Base-by-base conservation (phyloP, 2,797 vertebrate species). In the Lutjanus campechanus region DNA sequence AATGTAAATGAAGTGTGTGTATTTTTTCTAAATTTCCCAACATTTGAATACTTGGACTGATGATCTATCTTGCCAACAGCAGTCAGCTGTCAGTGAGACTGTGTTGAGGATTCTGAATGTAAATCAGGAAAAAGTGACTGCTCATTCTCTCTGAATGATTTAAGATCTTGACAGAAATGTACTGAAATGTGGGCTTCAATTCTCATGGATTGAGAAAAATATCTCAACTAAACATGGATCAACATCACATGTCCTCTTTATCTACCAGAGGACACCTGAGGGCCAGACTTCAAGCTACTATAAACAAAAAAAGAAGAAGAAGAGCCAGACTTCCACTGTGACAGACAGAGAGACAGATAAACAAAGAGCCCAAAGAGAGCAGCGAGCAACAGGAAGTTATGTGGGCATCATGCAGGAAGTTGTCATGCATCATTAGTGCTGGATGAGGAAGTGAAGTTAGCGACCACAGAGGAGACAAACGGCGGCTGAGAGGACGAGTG, bases 371-470 rank as follows among this genome's bases (percentile, higher is more conserved):
- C 12, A 1, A 62, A 8, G 16, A 67, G 54, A 70, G 51, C 67
- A 66, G 46, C n/a, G 50, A 69, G 73, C 54, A 36, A 83, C 75
- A 88, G 61, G 60, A 60, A 73, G 29, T 54, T 0, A 11, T 15
- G 66, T 73, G 16, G n/a, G 46, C 17, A 11, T 25, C 91, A 92
- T 93, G 91, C 92, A 87, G 82, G 83, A 89, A 56, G 54, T 55
- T 7, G 71, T 81, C 92, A 88, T 93, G 92, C 91, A 50, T 83
- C 51, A 68, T 84, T 84, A 80, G 83, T 74, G 76, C 64, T 80
- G 66, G 72, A 80, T 40, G 82, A 84, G 72, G 56, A 77, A 46
- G 80, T 81, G 88, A 80, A 46, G 58, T 77, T 44, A 77, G 73
- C 5, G 7, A 55, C 64, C 65, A 82, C 19, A 73, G 72, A 41